Conservation (phyloP, 2,113 vertebrate genomes). For the Barbus barbus region DNA sequence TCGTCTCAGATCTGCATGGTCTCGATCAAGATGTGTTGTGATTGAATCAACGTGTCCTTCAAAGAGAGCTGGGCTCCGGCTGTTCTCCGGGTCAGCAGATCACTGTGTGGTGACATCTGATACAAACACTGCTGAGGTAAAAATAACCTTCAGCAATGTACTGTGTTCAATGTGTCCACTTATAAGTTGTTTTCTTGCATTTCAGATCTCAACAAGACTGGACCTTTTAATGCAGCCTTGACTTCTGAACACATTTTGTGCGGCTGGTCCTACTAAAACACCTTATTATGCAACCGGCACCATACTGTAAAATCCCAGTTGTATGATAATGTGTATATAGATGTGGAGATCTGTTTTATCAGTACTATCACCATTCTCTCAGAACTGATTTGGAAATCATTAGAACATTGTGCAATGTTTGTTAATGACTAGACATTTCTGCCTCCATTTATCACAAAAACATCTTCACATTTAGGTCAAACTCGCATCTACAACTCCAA, state of each 20-base stretch:
- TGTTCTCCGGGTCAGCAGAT: conserved; percentile 19
- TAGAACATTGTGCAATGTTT: neutral
- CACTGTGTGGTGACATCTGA: conserved; percentile 24
- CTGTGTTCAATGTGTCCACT: neutral
- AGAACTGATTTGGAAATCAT: neutral
- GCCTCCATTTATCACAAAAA: neutral
- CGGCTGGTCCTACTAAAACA: neutral
- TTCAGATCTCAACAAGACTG: neutral
- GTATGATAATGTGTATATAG: too few relatives aligned
- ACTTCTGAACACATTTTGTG: neutral
- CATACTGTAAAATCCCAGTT: neutral
- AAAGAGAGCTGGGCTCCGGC: neutral
- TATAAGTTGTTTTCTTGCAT: neutral
- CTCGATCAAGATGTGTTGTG: neutral
- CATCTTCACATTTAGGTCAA: neutral
- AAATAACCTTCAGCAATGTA: neutral
- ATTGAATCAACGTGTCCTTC: conserved; percentile 11
- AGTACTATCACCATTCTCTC: neutral
- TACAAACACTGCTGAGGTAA: neutral
- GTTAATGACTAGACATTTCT: neutral
- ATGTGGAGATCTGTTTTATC: neutral
- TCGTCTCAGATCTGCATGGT: neutral
- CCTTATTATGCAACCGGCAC: neutral
- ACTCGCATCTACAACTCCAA: too few relatives aligned
- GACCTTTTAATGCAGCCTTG: neutral